Base-by-base conservation (phyloP, 2,797 vertebrate species). In the Macropus fuliginosus region DNA sequence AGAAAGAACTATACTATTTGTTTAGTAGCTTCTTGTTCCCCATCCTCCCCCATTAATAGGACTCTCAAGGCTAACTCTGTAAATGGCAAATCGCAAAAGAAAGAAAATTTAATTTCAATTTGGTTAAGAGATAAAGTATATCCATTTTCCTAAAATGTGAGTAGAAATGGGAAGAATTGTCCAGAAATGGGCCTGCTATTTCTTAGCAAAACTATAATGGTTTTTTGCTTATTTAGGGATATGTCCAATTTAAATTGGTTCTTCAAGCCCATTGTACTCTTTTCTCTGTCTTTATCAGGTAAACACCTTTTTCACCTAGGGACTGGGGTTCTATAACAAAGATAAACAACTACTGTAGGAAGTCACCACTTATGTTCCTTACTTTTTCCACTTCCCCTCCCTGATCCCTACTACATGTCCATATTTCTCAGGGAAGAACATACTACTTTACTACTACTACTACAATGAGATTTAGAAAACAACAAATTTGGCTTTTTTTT, bases 241-340 rank as follows among this genome's bases (percentile, higher is more conserved):
- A 93, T n/a, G 46, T 96, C 92, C 34, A 91, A 92, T 95, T 93
- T 27, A 91, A 92, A 28, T 54, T 93, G 46, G 3, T 56, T 87
- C n/a, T 95, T 92, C 14, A 56, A 74, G 66, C 34, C 92, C 50
- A 13, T 90, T 91, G 31, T 10, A 95, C 28, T 5, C 13, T 74
- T 95, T 94, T 94, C 57, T 90, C 57, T 91, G 3, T 59, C 54
- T 90, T 96, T 90, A 90, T 90, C 28, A 93, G 59, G 95, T 94
- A 24, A 87, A 55, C 55, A n/a, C 3, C 93, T 28, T 89, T 34
- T 55, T 56, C 55, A 29, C 6, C 54, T 93, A 1, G 74, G 93
- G 52, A 6, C 12, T 74, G 55, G 29, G 0, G 40, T 5, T 91
- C 40, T 89, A 55, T 91, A 91, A 93, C 56, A 52, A 93, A 91